Percentiles rank a stretch among this genome's conserved stretches.
phyloP scores from a whole-genome alignment of 2,888 invertebrate genomes.

The Empis stercorea region DNA sequence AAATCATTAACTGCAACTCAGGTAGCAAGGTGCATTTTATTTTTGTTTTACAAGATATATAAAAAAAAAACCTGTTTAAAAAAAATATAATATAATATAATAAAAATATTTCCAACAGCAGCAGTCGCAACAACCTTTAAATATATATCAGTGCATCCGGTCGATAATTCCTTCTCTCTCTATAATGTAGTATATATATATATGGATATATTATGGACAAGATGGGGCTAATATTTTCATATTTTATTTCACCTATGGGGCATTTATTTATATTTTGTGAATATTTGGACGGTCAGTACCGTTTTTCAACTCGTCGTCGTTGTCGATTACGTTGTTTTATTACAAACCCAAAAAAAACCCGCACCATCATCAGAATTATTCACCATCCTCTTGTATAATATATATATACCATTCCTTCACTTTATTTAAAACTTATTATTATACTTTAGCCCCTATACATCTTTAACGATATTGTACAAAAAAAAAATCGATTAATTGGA shows the following conservation, averaged over 20 bases:
- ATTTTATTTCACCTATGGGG: slow-evolving; percentile 8
- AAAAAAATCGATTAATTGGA: too few species aligned
- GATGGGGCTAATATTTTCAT: slow-evolving; percentile 10
- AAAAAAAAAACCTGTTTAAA: too few species aligned
- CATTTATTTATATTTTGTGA: not conserved
- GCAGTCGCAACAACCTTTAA: slow-evolving; percentile 4
- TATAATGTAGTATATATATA: slow-evolving; percentile 5
- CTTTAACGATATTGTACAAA: too few species aligned
- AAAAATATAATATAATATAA: too few species aligned
- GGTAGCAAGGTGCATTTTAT: slow-evolving; percentile 21
- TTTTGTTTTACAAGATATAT: not conserved
- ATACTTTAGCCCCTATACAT: too few species aligned
- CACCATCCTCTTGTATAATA: too few species aligned
- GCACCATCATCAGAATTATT: too few species aligned
- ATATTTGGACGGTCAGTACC: slow-evolving; percentile 11
- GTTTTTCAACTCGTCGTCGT: slow-evolving; percentile 14
- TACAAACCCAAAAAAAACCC: too few species aligned
- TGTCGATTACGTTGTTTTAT: slow-evolving; percentile 3
- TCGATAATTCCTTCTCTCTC: slow-evolving; percentile 15
- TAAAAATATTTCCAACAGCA: too few species aligned
- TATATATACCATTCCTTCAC: too few species aligned
- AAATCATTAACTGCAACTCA: slow-evolving; percentile 22
- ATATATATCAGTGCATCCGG: slow-evolving; percentile 15
- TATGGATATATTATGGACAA: not conserved
- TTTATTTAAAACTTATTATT: too few species aligned